Conservation (phyloP, 2,888 invertebrate species). For the Folsomia manolachei region DNA sequence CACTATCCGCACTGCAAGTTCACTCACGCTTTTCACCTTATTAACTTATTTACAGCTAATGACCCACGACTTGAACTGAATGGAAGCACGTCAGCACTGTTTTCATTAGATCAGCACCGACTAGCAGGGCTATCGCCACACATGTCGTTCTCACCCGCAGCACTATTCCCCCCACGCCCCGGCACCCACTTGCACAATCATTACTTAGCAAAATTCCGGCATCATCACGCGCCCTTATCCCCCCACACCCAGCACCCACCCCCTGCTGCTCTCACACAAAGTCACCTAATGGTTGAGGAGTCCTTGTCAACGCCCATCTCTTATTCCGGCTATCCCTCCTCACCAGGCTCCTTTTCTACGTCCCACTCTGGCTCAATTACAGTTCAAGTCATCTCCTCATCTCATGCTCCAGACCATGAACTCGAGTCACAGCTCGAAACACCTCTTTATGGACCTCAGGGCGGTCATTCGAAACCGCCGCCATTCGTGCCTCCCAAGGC, state of each 20-base stretch:
- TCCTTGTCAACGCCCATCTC: constrained; percentile 55
- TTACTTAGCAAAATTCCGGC: constrained; percentile 31
- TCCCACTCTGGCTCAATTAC: constrained; percentile 57
- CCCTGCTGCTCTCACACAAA: constrained; percentile 53
- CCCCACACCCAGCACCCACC: constrained; percentile 29
- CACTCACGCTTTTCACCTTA: constrained; percentile 18
- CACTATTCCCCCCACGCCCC: constrained; percentile 60
- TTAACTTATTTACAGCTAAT: constrained; percentile 39
- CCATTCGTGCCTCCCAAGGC: constrained; percentile 36
- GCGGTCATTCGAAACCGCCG: constrained; percentile 36
- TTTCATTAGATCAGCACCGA: constrained; percentile 52
- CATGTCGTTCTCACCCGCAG: constrained; percentile 60
- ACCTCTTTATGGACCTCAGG: constrained; percentile 57
- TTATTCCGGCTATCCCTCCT: constrained; percentile 51
- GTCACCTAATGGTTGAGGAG: constrained; percentile 55
- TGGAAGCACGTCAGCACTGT: constrained; percentile 62
- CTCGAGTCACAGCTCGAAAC: constrained; percentile 62
- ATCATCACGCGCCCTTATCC: constrained; percentile 39
- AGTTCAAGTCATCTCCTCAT: constrained; percentile 64
- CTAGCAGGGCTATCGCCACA: constrained; percentile 59
- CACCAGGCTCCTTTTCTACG: constrained; percentile 52
- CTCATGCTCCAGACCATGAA: constrained; percentile 60
- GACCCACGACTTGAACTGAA: constrained; percentile 58
- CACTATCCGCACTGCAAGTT: background rate
- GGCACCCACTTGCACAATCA: constrained; percentile 51